A percentile compares a stretch with the other conserved stretches of the same genome.
These are phyloP conservation scores for Ceyx melanurus DNA, from an alignment of 2,113 vertebrate genomes.

Conservation along the genomic window DNA sequence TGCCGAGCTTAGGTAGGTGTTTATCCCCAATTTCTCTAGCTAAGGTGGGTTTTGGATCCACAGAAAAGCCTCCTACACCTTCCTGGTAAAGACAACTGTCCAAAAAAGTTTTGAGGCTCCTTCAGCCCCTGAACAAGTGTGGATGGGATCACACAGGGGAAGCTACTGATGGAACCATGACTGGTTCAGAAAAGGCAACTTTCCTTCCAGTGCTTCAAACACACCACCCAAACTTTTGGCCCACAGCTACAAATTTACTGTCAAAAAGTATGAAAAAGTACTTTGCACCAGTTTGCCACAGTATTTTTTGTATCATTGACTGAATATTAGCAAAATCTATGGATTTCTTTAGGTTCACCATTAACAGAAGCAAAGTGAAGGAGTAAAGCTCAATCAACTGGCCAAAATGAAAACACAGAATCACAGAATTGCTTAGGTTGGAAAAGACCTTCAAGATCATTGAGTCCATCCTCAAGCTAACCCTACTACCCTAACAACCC, in stretches of 20 bases:
- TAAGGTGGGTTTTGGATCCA: neutral
- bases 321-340: neutral
- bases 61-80: neutral
- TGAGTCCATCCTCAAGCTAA: too few relatives aligned
- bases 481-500: too few relatives aligned
- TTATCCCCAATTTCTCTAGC: neutral
- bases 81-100: neutral
- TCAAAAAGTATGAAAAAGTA: neutral
- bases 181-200: neutral
- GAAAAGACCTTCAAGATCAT: too few relatives aligned
- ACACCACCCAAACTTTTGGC: neutral
- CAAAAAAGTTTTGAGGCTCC: neutral
- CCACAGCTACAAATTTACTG: neutral
- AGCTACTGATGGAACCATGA: neutral
- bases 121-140: accelerated
- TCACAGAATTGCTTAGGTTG: too few relatives aligned
- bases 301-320: neutral
- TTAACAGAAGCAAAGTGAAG: neutral
- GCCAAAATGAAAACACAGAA: neutral
- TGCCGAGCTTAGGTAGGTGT: neutral
- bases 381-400: neutral
- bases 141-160: neutral
- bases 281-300: neutral
- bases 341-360: neutral
- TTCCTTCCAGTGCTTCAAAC: neutral